Percentiles rank a stretch among this genome's conserved stretches.
Conservation (phyloP, 2,113 vertebrate species). For the Penelope pileata region DNA sequence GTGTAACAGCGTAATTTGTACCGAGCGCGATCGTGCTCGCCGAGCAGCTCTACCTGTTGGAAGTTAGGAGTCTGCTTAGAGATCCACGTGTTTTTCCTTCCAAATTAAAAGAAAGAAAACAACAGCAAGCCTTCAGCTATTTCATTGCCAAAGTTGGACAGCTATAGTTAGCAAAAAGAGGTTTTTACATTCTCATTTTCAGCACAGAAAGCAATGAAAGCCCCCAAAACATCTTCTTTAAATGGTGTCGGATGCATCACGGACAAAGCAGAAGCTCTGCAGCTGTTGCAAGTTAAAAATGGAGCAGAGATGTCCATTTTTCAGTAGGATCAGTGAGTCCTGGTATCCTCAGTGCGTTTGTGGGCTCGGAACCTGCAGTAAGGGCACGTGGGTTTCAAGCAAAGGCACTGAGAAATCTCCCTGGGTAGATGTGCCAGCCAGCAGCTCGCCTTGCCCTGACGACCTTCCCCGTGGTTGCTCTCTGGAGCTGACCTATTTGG, state of each 20-base stretch:
- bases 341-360: accelerated
- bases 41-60: constrained; percentile 46
- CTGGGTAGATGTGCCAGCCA: background rate
- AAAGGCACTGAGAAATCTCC: background rate
- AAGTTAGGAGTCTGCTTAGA: constrained; percentile 61
- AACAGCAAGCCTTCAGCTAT: background rate
- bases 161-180: constrained; percentile 51
- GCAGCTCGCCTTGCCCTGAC: background rate
- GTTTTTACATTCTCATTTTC: background rate
- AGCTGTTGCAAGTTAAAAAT: background rate
- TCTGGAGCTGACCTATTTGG: background rate
- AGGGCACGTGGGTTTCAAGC: background rate
- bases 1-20: constrained; percentile 16
- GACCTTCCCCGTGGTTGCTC: background rate
- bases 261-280: background rate
- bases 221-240: background rate
- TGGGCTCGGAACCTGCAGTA: background rate
- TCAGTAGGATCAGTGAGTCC: background rate
- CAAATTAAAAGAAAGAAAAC: constrained; percentile 17
- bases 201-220: accelerated
- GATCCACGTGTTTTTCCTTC: constrained; percentile 28
- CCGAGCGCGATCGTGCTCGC: accelerated
- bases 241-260: background rate
- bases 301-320: background rate
- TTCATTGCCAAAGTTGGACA: constrained; percentile 53